phyloP scores from a whole-genome alignment of 2,888 invertebrate genomes.

The Xiphydria camelus region DNA sequence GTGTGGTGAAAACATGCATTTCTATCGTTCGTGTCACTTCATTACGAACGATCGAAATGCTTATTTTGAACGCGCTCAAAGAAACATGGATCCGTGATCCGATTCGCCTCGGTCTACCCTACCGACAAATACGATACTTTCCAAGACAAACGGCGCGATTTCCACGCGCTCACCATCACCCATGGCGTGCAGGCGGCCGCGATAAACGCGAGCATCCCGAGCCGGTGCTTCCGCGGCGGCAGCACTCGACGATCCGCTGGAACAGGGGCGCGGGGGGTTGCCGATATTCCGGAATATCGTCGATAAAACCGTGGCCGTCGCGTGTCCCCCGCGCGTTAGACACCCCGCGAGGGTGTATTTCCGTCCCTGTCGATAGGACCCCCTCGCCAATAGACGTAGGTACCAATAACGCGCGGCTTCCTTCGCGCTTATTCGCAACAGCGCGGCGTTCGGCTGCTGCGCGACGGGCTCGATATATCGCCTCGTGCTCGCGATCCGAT shows the following conservation, averaged over 20 bases:
- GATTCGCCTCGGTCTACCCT: too few species aligned
- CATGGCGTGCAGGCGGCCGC: slow-evolving; percentile 11
- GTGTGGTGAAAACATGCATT: too few species aligned
- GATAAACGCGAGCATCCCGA: slow-evolving; percentile 8
- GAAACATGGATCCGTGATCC: too few species aligned
- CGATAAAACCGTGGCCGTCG: slow-evolving; percentile 9
- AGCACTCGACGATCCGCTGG: slow-evolving; percentile 12
- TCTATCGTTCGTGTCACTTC: too few species aligned
- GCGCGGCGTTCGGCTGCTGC: slow-evolving; percentile 1
- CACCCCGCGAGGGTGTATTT: neutral
- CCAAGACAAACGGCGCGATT: neutral
- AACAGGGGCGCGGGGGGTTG: slow-evolving; percentile 1
- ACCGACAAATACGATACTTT: too few species aligned
- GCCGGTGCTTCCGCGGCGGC: neutral
- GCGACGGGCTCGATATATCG: too few species aligned
- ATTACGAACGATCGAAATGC: too few species aligned
- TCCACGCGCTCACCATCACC: neutral
- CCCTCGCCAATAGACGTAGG: neutral
- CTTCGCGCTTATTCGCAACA: neutral
- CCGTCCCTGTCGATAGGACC: neutral
- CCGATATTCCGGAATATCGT: slow-evolving; percentile 11
- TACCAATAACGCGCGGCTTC: neutral
- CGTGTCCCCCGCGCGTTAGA: neutral
- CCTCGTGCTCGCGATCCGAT: slow-evolving; percentile 29
- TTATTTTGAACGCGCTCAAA: too few species aligned